These are phyloP conservation scores for Euura lappo DNA, from an alignment of 1,140 invertebrate species.

Conservation along the genomic window DNA sequence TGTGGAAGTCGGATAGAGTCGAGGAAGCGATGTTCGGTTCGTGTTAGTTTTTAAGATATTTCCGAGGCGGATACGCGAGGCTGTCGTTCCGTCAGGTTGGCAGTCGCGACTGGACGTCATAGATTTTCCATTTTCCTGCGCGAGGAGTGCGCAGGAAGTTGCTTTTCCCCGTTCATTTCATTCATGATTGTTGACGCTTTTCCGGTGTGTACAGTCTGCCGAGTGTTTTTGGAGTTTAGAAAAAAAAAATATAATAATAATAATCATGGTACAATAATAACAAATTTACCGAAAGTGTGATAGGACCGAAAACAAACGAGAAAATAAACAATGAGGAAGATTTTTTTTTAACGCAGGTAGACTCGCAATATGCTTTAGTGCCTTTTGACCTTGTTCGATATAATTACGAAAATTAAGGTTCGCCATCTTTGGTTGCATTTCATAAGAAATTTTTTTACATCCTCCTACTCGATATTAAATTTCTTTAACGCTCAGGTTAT, in stretches of 20 bases:
- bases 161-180: slow-evolving; percentile 19
- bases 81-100: too few relatives aligned
- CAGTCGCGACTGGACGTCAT: background rate
- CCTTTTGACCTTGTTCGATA: slow-evolving; percentile 23
- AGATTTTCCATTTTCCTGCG: slow-evolving; percentile 28
- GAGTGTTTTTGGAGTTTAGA: background rate
- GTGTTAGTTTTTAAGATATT: too few relatives aligned
- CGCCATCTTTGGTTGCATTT: slow-evolving; percentile 24
- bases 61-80: too few relatives aligned
- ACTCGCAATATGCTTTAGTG: background rate
- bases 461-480: background rate
- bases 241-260: background rate
- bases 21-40: too few relatives aligned
- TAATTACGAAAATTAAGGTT: slow-evolving; percentile 24
- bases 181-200: slow-evolving; percentile 17
- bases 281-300: background rate
- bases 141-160: slow-evolving; percentile 12
- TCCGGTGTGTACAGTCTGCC: background rate
- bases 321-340: background rate
- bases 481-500: background rate
- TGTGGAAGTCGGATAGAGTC: too few relatives aligned
- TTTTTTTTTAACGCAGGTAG: slow-evolving; percentile 6
- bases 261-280: slow-evolving; percentile 4
- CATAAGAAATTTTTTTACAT: slow-evolving; percentile 8
- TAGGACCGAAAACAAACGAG: background rate